Evolutionary conservation across 2,797 vertebrate genomes (phyloP).

Genomic region (Columba guinea): DNA sequence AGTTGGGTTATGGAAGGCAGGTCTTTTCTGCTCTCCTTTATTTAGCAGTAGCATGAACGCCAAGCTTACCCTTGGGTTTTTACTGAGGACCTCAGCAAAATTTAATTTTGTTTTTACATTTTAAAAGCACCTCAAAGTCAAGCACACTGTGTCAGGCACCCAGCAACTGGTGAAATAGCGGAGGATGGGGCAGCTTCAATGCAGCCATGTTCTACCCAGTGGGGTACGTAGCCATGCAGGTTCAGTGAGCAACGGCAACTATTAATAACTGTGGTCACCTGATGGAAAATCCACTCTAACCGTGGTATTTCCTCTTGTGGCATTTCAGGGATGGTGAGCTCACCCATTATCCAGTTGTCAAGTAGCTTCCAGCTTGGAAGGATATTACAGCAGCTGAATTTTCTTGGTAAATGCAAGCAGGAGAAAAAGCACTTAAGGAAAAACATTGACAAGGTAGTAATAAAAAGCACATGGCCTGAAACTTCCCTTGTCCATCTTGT

Average conservation of each 20-base stretch:
- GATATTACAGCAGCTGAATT: not conserved
- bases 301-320: not conserved
- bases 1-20: too few relatives aligned
- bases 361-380: not conserved
- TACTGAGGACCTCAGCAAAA: not conserved
- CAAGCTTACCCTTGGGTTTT: not conserved
- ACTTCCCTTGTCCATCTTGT: not conserved
- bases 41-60: not conserved
- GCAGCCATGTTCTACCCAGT: not conserved
- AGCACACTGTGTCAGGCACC: not conserved
- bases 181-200: not conserved
- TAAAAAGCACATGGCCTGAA: not conserved
- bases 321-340: not conserved
- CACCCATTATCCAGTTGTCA: rapidly evolving
- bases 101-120: not conserved
- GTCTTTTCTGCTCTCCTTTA: not conserved
- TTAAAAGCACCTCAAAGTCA: not conserved
- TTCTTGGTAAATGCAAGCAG: not conserved
- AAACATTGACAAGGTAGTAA: not conserved
- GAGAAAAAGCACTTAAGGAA: not conserved
- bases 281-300: not conserved
- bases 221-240: not conserved
- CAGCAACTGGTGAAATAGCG: not conserved
- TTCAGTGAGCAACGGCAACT: not conserved
- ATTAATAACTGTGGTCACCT: too few relatives aligned